Evolutionary conservation across 2,113 vertebrate genomes (phyloP), one percentile per base, ranked within the genome.

Genomic region (Antigone vipio): DNA sequence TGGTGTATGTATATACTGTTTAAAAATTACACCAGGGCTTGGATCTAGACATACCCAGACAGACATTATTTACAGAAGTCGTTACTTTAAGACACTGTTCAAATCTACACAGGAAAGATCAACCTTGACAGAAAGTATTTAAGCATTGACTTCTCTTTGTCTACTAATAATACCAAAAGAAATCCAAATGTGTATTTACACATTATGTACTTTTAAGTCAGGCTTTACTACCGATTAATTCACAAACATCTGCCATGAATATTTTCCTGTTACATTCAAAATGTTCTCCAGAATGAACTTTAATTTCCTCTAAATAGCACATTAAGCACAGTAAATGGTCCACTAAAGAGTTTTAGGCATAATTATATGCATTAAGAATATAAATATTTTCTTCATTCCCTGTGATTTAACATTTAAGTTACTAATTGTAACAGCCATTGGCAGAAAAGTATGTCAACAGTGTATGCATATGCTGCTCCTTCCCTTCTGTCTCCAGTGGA

Each of bases 271-370:
- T 90, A 93, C 78, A 80, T 86, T 93, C 90, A 96, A 79, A 94
- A 93, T 74, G 92, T 92, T 94, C 88, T 90, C 84, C 64, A 94
- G 90, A 97, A 96, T 93, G 82, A 97, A 96, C 71, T 96, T 96
- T 85, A 96, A 96, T 95, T 97, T 97, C 38, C 85, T 96, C 85
- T 96, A 95, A 96, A 97, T 96, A 96, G 93, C 82, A 93, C 95
- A 97, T 96, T 95, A 95, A 95, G 90, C 90, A 94, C 42, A 90
- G 93, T 77, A 96, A 96, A 96, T 93, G 93, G 93, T 94, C 96
- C 93, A 94, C 95, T 95, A 92, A 94, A 96, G 82, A 94, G 80
- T 96, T 96, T 96, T 90, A 93, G 75, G 55, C 88, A 79, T 94
- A 97, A 97, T 96, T 95, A 94, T 75, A 90, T 88, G 88, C 67